A percentile compares a stretch with the other conserved stretches of the same genome.
Conservation (phyloP, 2,797 vertebrate genomes). For the Cyprinodon diabolis region DNA sequence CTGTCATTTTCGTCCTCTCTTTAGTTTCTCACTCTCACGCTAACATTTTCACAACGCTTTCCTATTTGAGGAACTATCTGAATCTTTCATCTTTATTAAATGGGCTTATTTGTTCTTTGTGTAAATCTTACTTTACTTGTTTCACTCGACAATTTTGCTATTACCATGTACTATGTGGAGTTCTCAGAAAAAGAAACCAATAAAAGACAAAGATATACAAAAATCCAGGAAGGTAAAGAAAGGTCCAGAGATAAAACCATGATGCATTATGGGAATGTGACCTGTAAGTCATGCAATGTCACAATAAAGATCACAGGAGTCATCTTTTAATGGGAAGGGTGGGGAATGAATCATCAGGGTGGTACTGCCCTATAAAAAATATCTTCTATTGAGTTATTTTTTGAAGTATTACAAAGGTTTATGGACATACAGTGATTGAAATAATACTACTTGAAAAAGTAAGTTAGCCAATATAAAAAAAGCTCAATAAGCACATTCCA, state of each 20-base stretch:
- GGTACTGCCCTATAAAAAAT: neutral
- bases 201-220: neutral
- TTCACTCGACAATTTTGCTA: neutral
- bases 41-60: constrained; percentile 15
- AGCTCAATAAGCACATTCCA: neutral
- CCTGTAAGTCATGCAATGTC: constrained; percentile 12
- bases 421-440: neutral
- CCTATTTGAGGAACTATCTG: neutral
- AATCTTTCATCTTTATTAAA: neutral
- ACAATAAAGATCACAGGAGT: constrained; percentile 14
- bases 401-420: neutral
- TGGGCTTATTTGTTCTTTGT: neutral
- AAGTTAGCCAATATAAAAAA: too few species aligned
- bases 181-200: constrained; percentile 22
- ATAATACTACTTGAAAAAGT: too few species aligned
- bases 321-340: neutral
- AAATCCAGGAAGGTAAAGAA: constrained; percentile 26
- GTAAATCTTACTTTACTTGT: constrained; percentile 5
- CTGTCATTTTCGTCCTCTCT: constrained; percentile 59
- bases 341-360: neutral
- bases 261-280: constrained; percentile 47
- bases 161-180: neutral
- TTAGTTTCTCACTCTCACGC: constrained; percentile 39
- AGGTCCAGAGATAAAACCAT: constrained; percentile 34
- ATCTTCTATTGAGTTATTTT: neutral